phyloP scores from a whole-genome alignment of 2,797 vertebrate genomes.

The Dendrocincla tyrannina region DNA sequence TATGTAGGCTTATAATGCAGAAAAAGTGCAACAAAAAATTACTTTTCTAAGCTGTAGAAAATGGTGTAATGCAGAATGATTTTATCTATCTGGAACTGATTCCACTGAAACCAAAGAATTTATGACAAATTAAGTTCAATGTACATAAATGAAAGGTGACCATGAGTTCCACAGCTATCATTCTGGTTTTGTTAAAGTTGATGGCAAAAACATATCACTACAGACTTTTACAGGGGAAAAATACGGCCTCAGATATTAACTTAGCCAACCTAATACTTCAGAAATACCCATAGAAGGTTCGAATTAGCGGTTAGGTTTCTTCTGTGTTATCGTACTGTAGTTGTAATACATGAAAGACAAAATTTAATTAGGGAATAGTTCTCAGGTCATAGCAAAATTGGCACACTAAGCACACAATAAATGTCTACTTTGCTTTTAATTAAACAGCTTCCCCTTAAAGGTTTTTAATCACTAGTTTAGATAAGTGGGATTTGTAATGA shows the following conservation, averaged over 20 bases:
- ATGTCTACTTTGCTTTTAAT: constrained; percentile 66
- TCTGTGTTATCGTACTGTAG: background rate
- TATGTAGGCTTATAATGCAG: background rate
- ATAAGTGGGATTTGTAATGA: constrained; percentile 55
- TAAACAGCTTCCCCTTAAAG: constrained; percentile 47
- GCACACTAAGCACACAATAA: constrained; percentile 19
- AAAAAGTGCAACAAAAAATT: background rate
- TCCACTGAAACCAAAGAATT: background rate
- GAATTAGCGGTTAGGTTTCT: background rate
- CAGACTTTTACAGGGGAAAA: background rate
- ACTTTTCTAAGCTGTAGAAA: background rate
- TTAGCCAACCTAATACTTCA: background rate
- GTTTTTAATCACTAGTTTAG: constrained; percentile 57
- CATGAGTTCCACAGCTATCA: background rate
- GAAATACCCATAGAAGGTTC: background rate
- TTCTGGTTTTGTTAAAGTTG: background rate
- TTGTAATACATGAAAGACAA: constrained; percentile 2
- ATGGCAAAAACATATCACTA: background rate
- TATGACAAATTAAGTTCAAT: background rate
- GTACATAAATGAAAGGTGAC: background rate
- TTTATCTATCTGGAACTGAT: background rate
- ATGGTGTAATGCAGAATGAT: background rate
- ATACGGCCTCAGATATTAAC: background rate
- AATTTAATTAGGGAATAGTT: constrained; percentile 38
- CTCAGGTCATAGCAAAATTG: constrained; percentile 44